phyloP scores from a whole-genome alignment of 2,797 vertebrate species.

The Sylvilagus floridanus region DNA sequence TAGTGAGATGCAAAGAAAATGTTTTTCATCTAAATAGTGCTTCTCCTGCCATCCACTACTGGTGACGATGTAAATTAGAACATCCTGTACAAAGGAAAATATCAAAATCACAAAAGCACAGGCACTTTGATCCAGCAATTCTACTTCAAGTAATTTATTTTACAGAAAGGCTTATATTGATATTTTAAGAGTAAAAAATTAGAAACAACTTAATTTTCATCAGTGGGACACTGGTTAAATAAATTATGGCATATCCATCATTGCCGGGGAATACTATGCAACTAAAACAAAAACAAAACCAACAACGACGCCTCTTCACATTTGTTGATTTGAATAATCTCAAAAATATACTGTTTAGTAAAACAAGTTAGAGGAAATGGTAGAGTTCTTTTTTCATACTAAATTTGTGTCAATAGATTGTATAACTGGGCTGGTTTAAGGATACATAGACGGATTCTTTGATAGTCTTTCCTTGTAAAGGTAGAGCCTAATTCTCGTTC shows the following conservation, averaged over 20 bases:
- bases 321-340: not conserved
- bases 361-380: not conserved
- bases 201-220: not conserved
- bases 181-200: slow-evolving; percentile 1
- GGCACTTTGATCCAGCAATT: not conserved
- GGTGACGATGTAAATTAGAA: not conserved
- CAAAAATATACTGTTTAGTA: not conserved
- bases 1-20: slow-evolving; percentile 40
- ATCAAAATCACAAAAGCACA: not conserved
- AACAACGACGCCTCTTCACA: not conserved
- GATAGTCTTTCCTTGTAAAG: not conserved
- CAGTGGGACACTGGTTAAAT: not conserved
- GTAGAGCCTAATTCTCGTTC: not conserved
- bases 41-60: not conserved
- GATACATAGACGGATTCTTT: not conserved
- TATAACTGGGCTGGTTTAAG: not conserved
- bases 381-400: not conserved
- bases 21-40: not conserved
- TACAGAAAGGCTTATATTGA: not conserved
- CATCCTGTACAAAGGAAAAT: not conserved
- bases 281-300: not conserved
- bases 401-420: not conserved
- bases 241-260: not conserved
- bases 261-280: not conserved
- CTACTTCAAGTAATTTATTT: slow-evolving; percentile 21